A percentile compares a stretch with the other conserved stretches of the same genome.
These are phyloP conservation scores for Bedellia somnulentella DNA, from an alignment of 2,888 invertebrate genomes.

Conservation along the genomic window DNA sequence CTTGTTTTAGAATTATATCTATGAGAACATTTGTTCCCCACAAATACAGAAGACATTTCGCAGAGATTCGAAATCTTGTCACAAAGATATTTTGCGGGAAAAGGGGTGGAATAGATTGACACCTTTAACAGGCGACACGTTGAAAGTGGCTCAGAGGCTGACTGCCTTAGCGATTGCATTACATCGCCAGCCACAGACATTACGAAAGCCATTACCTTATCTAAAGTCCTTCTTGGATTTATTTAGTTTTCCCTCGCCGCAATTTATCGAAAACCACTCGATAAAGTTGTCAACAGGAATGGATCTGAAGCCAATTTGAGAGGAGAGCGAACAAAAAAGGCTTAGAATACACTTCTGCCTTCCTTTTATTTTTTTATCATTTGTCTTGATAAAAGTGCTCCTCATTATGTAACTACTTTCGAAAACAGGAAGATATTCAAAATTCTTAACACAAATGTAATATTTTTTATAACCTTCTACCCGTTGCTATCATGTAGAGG, in stretches of 20 bases:
- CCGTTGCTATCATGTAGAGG: no score
- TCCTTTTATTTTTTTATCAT: no score
- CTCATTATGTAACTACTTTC: no score
- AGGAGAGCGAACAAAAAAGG: constrained; percentile 35
- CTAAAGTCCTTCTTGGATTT: constrained; percentile 60
- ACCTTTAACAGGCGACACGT: constrained; percentile 1
- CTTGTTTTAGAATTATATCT: no score
- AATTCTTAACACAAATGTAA: no score
- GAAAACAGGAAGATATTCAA: no score
- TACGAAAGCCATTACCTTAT: constrained; percentile 60
- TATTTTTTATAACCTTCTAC: no score
- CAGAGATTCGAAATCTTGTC: no score
- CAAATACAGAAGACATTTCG: no score
- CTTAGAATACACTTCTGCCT: no score
- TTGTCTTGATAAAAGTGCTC: no score
- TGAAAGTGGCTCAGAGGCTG: constrained; percentile 16
- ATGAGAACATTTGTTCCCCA: no score
- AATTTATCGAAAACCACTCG: constrained; percentile 60
- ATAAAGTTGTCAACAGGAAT: constrained; percentile 61
- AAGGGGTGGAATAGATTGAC: not conserved
- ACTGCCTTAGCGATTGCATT: constrained; percentile 51
- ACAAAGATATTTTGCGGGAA: not conserved
- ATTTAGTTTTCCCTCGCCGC: constrained; percentile 60
- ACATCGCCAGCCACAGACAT: constrained; percentile 48
- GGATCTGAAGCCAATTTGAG: constrained; percentile 56